A percentile compares a stretch with the other conserved stretches of the same genome.
These are phyloP conservation scores for Zaprionus lineosus DNA, from an alignment of 2,888 invertebrate genomes.

Conservation along the genomic window DNA sequence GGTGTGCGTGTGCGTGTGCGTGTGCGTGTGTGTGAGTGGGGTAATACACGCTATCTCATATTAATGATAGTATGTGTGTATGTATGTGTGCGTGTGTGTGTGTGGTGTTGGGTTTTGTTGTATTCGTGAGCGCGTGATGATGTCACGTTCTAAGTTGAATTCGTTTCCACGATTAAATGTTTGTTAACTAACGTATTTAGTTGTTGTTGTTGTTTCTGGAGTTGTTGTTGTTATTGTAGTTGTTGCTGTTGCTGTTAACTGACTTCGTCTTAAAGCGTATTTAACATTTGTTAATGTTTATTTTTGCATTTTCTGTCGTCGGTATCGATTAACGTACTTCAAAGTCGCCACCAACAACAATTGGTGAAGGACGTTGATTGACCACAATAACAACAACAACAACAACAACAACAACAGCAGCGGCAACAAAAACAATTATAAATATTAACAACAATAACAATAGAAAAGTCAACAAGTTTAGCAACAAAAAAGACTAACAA, in stretches of 20 bases:
- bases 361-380: slow-evolving; percentile 66
- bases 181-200: slow-evolving; percentile 63
- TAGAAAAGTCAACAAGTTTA: too few species aligned
- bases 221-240: slow-evolving; percentile 10
- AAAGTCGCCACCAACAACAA: slow-evolving; percentile 34
- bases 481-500: too few species aligned
- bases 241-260: slow-evolving; percentile 20
- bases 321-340: slow-evolving; percentile 64
- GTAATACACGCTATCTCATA: slow-evolving; percentile 48
- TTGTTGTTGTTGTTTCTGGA: slow-evolving; percentile 19
- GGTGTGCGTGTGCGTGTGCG: background rate
- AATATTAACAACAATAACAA: background rate
- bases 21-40: background rate
- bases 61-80: background rate
- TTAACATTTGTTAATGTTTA: slow-evolving; percentile 70
- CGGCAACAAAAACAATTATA: background rate
- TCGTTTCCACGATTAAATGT: slow-evolving; percentile 68
- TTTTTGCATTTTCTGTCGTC: slow-evolving; percentile 66
- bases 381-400: slow-evolving; percentile 35
- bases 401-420: slow-evolving; percentile 1
- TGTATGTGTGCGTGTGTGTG: background rate
- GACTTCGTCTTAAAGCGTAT: slow-evolving; percentile 41
- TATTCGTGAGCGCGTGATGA: slow-evolving; percentile 71
- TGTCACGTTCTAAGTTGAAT: slow-evolving; percentile 76
- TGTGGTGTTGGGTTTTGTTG: slow-evolving; percentile 16